Base-by-base conservation (phyloP, 2,113 vertebrate species). In the Dasyornis broadbenti region DNA sequence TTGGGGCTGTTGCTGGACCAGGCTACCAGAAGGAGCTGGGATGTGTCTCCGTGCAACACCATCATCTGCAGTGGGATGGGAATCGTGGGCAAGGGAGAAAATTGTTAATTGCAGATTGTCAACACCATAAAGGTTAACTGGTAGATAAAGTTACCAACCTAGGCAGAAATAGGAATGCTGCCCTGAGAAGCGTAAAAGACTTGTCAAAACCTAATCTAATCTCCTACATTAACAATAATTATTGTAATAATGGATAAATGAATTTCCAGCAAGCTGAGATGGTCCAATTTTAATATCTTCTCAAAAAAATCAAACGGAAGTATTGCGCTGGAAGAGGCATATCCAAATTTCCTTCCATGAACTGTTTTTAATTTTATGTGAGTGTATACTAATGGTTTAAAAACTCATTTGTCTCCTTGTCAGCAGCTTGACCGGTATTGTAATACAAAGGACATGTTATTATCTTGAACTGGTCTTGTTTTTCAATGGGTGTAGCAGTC, bases 371-470 rank as follows among this genome's bases (percentile, higher is more conserved):
- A 90, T 93, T 90, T 92, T 94, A 31, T 60, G 33, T 19, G 7
- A 82, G 33, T 7, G 3, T 78, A 45, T 56, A 13, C 76, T 92
- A 86, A 92, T 87, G 86, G 71, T 76, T 94, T 95, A 94, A 95
- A 92, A 87, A 63, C 68, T 94, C 76, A 86, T 94, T 94, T 96
- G 22, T 90, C 82, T 89, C 53, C 75, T 92, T 93, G 88, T 93
- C 95, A 76, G 79, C 61, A 85, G 77, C 82, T 94, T 96, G 92
- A 92, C 93, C 54, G 9, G 71, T 77, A 64, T 95, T 94, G 89
- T 94, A 92, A 70, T 88, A 72, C 45, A 60, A 68, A 70, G 83
- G 56, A 82, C 8, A 2, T 31, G 45, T 60, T 49, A 85, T 93
- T 71, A 49, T 94, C 73, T 92, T 61, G 45, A 82, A 68, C 81